phyloP scores from a whole-genome alignment of 2,888 invertebrate species.

The Poecilobothrus nobilitatus region DNA sequence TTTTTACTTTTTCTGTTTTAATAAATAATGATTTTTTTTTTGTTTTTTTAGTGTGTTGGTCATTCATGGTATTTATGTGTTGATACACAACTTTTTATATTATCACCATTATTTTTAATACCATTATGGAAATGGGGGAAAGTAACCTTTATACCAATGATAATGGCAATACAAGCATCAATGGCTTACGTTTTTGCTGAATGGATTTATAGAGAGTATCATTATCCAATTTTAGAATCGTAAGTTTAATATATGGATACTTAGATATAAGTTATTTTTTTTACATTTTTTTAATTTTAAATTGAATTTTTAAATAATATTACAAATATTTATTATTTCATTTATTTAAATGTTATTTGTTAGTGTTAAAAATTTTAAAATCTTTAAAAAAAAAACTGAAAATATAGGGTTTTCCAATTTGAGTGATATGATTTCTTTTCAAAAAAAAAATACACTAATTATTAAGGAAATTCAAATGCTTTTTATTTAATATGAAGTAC shows the following conservation, averaged over 20 bases:
- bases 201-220: slow-evolving; percentile 17
- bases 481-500: too few relatives aligned
- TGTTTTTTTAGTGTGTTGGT: slow-evolving; percentile 37
- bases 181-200: slow-evolving; percentile 21
- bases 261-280: neutral
- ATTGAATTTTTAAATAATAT: neutral
- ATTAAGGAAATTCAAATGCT: too few relatives aligned
- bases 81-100: slow-evolving; percentile 46
- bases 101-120: slow-evolving; percentile 45
- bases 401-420: too few relatives aligned
- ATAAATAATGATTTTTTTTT: neutral
- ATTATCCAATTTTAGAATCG: neutral
- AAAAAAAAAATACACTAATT: too few relatives aligned
- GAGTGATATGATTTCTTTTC: too few relatives aligned
- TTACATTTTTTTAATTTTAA: too few relatives aligned
- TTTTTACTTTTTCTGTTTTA: neutral
- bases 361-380: too few relatives aligned
- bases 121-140: slow-evolving; percentile 33
- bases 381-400: too few relatives aligned
- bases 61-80: slow-evolving; percentile 48
- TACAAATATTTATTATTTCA: neutral
- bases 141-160: slow-evolving; percentile 15
- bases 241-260: too few relatives aligned
- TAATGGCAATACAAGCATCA: slow-evolving; percentile 19
- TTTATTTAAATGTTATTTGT: too few relatives aligned